Evolutionary conservation across 2,797 vertebrate species (phyloP).

Genomic region (Synaphobranchus kaupii): DNA sequence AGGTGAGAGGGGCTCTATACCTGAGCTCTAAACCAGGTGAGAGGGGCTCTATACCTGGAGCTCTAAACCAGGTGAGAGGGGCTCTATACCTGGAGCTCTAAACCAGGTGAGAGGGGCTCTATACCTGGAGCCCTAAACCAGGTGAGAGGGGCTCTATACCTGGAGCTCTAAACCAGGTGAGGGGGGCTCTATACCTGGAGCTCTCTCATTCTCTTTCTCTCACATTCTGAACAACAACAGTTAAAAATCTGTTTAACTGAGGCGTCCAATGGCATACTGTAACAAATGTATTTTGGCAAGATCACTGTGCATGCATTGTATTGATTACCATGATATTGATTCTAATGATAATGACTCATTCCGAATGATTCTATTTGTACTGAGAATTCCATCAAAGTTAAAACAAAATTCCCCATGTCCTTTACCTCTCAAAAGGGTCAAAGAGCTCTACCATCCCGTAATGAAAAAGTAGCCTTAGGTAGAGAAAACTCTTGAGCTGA

Average conservation of each 20-base stretch:
- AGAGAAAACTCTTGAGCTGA: constrained; percentile 7
- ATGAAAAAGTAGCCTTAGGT: not conserved
- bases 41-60: too few species aligned
- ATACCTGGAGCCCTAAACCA: too few species aligned
- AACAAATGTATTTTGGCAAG: not conserved
- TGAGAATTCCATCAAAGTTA: not conserved
- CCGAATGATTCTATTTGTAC: too few species aligned
- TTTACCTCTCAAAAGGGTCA: not conserved
- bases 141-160: too few species aligned
- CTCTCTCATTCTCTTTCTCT: not conserved
- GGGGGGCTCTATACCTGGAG: not conserved
- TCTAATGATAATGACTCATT: too few species aligned
- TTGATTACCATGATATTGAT: not conserved
- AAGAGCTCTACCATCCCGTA: not conserved
- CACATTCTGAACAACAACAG: not conserved
- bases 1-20: too few species aligned
- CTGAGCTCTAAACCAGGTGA: too few species aligned
- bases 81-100: too few species aligned
- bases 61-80: too few species aligned
- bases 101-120: too few species aligned
- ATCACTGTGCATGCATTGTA: not conserved
- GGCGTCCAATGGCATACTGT: not conserved
- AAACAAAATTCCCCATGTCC: not conserved
- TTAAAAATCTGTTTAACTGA: not conserved
- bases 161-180: constrained; percentile 19